Conservation (phyloP, 2,113 vertebrate genomes). For the Oenanthe melanoleuca region DNA sequence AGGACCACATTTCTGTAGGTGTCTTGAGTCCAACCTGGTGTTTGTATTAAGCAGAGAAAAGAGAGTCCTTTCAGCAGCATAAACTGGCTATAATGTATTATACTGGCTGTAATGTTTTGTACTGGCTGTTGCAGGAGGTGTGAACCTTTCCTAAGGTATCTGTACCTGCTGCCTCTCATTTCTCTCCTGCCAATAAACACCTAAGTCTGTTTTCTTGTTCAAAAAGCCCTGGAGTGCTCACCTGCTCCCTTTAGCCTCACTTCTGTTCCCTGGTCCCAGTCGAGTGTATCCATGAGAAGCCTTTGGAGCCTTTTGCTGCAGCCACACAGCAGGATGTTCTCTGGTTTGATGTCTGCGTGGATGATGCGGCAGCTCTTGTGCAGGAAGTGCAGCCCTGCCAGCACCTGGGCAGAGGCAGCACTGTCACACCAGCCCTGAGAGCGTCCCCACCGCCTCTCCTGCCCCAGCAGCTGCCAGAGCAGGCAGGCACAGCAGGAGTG, state of each 20-base stretch:
- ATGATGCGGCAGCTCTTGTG: conserved; percentile 84
- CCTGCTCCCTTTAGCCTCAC: background rate
- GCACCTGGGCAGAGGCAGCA: conserved; percentile 69
- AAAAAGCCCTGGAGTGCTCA: background rate
- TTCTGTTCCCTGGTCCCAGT: background rate
- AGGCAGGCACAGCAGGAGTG: fast-evolving
- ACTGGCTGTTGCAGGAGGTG: background rate
- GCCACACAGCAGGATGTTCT: conserved; percentile 80
- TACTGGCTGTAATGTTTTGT: background rate
- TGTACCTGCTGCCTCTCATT: background rate
- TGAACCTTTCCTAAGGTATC: background rate
- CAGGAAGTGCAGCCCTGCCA: conserved; percentile 84
- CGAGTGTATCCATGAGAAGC: conserved; percentile 22
- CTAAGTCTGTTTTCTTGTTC: fast-evolving
- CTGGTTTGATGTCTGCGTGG: conserved; percentile 87
- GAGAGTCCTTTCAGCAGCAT: background rate
- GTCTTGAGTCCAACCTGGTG: background rate
- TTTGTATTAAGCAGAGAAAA: background rate
- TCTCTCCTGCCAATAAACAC: background rate
- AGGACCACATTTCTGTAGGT: background rate
- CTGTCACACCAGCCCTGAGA: background rate
- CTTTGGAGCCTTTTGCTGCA: conserved; percentile 53
- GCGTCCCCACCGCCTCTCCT: background rate
- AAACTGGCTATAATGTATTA: background rate
- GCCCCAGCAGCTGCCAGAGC: background rate